Conservation (phyloP, 2,797 vertebrate species). For the Dryobates pubescens region DNA sequence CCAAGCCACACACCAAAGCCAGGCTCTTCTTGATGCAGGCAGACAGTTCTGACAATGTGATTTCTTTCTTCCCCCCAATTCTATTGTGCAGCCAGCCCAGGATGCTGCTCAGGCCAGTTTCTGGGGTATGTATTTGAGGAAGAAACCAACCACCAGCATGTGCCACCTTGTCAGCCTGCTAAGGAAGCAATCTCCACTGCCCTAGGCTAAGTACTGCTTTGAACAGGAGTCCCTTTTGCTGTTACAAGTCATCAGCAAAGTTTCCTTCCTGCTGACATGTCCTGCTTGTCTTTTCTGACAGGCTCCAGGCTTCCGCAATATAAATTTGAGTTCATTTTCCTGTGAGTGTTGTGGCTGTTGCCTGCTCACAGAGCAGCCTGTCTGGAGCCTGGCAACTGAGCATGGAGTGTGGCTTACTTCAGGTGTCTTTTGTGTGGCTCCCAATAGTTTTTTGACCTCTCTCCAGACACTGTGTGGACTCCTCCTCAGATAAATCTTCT, state of each 20-base stretch:
- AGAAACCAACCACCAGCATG: slow-evolving; percentile 28
- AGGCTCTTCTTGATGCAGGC: neutral
- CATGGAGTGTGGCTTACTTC: neutral
- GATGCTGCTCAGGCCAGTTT: slow-evolving; percentile 39
- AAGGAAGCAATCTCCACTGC: neutral
- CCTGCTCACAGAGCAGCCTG: neutral
- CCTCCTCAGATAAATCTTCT: neutral
- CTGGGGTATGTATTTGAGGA: slow-evolving; percentile 43
- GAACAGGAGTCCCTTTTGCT: neutral
- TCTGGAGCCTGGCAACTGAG: neutral
- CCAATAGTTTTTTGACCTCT: neutral
- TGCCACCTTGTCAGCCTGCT: slow-evolving; percentile 42
- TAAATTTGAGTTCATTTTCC: neutral
- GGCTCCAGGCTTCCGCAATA: neutral
- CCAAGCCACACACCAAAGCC: neutral
- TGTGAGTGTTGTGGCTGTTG: neutral
- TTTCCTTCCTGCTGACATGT: neutral
- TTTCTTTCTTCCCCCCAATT: neutral
- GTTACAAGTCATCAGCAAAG: neutral
- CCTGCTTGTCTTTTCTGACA: neutral
- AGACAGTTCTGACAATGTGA: neutral
- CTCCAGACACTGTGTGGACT: neutral
- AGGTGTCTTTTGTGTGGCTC: neutral
- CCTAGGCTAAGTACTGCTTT: neutral
- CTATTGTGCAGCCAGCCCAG: slow-evolving; percentile 26